phyloP scores from a whole-genome alignment of 2,797 vertebrate species.

The Gadopsis marmoratus region DNA sequence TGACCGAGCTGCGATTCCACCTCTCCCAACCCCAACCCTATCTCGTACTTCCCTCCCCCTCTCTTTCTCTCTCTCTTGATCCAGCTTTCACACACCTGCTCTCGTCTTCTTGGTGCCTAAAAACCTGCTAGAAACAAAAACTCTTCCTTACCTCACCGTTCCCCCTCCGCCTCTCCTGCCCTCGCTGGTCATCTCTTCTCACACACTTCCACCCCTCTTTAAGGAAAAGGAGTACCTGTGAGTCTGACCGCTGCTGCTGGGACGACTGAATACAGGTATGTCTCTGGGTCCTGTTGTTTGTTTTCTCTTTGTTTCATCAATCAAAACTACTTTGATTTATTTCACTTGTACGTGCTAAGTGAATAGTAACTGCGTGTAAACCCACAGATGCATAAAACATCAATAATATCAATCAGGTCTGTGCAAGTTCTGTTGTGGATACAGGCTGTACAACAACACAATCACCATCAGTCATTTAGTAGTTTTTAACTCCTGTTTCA shows the following conservation, averaged over 20 bases:
- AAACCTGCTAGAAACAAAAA: slow-evolving; percentile 43
- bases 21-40: slow-evolving; percentile 33
- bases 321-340: slow-evolving; percentile 5
- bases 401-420: slow-evolving; percentile 10
- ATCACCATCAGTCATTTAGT: not conserved
- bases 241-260: slow-evolving; percentile 39
- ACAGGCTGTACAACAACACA: not conserved
- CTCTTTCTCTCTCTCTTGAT: slow-evolving; percentile 40
- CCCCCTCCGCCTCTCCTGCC: slow-evolving; percentile 33
- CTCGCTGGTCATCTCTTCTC: slow-evolving; percentile 40
- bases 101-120: slow-evolving; percentile 44
- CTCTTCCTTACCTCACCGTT: slow-evolving; percentile 27
- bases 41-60: slow-evolving; percentile 43
- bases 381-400: not conserved
- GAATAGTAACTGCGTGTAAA: slow-evolving; percentile 1
- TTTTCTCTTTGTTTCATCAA: slow-evolving; percentile 16
- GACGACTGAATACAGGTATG: slow-evolving; percentile 69
- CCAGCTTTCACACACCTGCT: slow-evolving; percentile 63
- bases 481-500: not conserved
- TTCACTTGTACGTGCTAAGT: not conserved
- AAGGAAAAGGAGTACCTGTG: slow-evolving; percentile 55
- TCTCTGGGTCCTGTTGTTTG: slow-evolving; percentile 17
- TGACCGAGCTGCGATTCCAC: slow-evolving; percentile 38
- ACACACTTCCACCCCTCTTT: slow-evolving; percentile 27
- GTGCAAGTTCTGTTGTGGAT: slow-evolving; percentile 8